Evolutionary conservation across 2,113 vertebrate genomes (phyloP).

Genomic region (Crotalus horridus): DNA sequence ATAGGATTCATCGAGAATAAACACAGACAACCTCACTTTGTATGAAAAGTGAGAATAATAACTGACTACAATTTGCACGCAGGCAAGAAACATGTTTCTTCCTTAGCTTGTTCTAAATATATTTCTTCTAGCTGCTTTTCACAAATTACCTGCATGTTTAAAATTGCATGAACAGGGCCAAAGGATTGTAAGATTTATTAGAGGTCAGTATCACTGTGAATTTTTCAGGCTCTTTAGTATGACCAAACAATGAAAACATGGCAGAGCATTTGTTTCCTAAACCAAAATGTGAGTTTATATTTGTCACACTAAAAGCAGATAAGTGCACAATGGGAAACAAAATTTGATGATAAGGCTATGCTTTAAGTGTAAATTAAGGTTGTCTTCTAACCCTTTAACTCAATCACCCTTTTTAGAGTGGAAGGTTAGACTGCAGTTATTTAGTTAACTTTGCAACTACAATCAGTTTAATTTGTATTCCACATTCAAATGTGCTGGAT

Average conservation of each 20-base stretch:
- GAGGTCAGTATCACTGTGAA: not conserved
- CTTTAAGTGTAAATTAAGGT: not conserved
- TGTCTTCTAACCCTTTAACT: not conserved
- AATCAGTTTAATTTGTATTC: not conserved
- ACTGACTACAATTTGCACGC: not conserved
- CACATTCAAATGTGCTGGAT: not conserved
- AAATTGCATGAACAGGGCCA: not conserved
- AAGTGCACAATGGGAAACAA: not conserved
- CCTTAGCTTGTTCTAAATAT: not conserved
- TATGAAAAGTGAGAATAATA: not conserved
- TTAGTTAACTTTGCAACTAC: not conserved
- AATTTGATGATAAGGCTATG: not conserved
- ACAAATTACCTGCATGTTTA: not conserved
- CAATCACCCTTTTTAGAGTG: not conserved
- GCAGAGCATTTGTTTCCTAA: conserved; percentile 15
- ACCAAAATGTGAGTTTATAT: not conserved
- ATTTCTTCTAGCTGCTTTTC: not conserved
- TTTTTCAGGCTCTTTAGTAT: conserved; percentile 31
- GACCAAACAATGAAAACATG: conserved; percentile 35
- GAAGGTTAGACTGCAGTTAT: not conserved
- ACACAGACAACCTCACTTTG: not conserved
- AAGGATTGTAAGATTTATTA: not conserved
- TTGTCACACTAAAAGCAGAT: not conserved
- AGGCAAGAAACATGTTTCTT: not conserved
- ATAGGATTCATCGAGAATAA: not conserved